Evolutionary conservation across 1,140 invertebrate species (phyloP).

Genomic region (Idris sp.): DNA sequence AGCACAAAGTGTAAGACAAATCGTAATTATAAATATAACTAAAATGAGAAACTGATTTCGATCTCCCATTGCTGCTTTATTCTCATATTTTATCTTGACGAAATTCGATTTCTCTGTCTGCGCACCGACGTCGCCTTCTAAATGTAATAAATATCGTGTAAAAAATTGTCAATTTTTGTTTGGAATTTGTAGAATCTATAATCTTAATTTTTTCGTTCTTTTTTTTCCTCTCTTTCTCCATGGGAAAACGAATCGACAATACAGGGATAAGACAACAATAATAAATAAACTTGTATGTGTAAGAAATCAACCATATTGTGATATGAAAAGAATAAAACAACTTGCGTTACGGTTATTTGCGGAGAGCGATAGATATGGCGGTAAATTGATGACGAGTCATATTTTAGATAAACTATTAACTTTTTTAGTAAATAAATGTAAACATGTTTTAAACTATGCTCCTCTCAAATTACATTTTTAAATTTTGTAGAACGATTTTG

Average conservation of each 20-base stretch:
- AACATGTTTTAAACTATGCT: slow-evolving; percentile 15
- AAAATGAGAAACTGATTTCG: slow-evolving; percentile 8
- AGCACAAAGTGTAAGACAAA: slow-evolving; percentile 30
- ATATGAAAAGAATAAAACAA: slow-evolving; percentile 68
- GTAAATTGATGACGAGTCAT: slow-evolving; percentile 40
- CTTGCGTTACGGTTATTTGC: slow-evolving; percentile 50
- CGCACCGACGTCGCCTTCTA: slow-evolving; percentile 76
- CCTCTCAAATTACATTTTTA: slow-evolving; percentile 8
- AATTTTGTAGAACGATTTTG: slow-evolving; percentile 30
- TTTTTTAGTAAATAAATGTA: slow-evolving; percentile 35
- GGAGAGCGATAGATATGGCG: slow-evolving; percentile 52
- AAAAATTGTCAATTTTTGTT: slow-evolving; percentile 50
- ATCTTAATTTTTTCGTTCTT: too few species aligned
- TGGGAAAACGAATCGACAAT: slow-evolving; percentile 73
- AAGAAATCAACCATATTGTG: slow-evolving; percentile 76
- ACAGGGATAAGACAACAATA: slow-evolving; percentile 79
- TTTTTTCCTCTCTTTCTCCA: slow-evolving; percentile 30
- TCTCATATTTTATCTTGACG: slow-evolving; percentile 20
- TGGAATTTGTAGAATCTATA: slow-evolving; percentile 18
- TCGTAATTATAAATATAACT: slow-evolving; percentile 12
- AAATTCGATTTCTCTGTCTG: slow-evolving; percentile 73
- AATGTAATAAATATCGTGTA: slow-evolving; percentile 66
- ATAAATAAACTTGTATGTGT: slow-evolving; percentile 73
- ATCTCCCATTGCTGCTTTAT: slow-evolving; percentile 14
- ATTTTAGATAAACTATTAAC: slow-evolving; percentile 46